Evolutionary conservation across 2,888 invertebrate genomes (phyloP).

Genomic region (Epistrophe eligans): DNA sequence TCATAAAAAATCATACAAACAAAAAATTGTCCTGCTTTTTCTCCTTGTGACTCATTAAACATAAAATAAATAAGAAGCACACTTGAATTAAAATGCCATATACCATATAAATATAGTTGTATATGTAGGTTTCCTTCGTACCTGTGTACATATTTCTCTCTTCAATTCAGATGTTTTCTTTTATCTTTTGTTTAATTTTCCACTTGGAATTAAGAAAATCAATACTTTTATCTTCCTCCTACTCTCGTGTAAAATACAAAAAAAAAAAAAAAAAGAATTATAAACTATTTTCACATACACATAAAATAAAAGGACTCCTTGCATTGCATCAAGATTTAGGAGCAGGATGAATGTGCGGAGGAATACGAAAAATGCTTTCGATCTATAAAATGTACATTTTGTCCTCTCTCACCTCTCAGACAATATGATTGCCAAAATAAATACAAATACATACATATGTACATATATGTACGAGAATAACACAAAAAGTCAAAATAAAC

Average conservation of each 20-base stretch:
- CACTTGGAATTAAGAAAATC: constrained; percentile 58
- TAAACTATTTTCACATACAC: background rate
- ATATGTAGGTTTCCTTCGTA: background rate
- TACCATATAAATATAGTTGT: background rate
- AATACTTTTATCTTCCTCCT: constrained; percentile 45
- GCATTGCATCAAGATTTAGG: background rate
- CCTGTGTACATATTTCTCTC: background rate
- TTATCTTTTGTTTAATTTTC: background rate
- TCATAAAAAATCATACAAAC: background rate
- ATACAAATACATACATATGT: background rate
- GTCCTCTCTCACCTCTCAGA: constrained; percentile 41
- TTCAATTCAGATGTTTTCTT: background rate
- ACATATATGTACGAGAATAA: background rate
- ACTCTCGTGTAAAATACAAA: background rate
- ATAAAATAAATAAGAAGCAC: constrained; percentile 33
- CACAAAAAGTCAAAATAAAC: background rate
- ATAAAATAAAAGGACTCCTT: background rate
- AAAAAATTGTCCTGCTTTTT: constrained; percentile 12
- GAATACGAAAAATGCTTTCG: constrained; percentile 23
- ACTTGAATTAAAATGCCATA: constrained; percentile 1
- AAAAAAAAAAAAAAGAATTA: constrained; percentile 2
- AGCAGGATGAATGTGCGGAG: background rate
- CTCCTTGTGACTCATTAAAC: constrained; percentile 30
- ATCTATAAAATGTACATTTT: constrained; percentile 59
- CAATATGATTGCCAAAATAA: constrained; percentile 72